Conservation (phyloP, 2,797 vertebrate species). For the Pangasius djambal region DNA sequence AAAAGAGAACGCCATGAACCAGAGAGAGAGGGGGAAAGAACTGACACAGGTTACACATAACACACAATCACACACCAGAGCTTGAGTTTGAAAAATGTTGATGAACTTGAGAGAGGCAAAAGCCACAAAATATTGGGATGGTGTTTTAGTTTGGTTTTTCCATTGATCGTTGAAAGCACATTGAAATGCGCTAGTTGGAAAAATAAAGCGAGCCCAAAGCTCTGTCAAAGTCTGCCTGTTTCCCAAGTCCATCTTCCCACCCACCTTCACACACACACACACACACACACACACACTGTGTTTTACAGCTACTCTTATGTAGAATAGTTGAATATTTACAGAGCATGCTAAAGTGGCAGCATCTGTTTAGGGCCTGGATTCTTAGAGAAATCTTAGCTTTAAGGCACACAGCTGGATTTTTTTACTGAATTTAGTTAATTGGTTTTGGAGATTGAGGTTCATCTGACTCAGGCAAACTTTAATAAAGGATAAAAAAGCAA, state of each 20-base stretch:
- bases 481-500: constrained; percentile 42
- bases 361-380: background rate
- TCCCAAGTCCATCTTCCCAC: background rate
- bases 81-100: background rate
- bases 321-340: too few relatives aligned
- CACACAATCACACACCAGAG: too few relatives aligned
- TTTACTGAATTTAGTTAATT: constrained; percentile 61
- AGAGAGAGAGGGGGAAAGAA: too few relatives aligned
- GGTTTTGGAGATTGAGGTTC: constrained; percentile 66
- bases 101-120: background rate
- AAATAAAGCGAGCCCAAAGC: background rate
- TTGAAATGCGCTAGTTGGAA: background rate
- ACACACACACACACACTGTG: too few relatives aligned
- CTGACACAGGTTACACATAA: too few relatives aligned
- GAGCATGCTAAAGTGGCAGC: background rate
- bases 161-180: background rate
- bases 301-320: too few relatives aligned
- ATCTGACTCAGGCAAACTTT: constrained; percentile 57
- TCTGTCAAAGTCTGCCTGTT: background rate
- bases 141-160: background rate
- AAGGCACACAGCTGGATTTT: background rate
- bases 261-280: background rate
- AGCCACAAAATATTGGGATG: background rate
- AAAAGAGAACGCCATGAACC: too few relatives aligned
- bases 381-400: background rate